Conservation (phyloP, 2,888 invertebrate species). For the Hypolimnas misippus region DNA sequence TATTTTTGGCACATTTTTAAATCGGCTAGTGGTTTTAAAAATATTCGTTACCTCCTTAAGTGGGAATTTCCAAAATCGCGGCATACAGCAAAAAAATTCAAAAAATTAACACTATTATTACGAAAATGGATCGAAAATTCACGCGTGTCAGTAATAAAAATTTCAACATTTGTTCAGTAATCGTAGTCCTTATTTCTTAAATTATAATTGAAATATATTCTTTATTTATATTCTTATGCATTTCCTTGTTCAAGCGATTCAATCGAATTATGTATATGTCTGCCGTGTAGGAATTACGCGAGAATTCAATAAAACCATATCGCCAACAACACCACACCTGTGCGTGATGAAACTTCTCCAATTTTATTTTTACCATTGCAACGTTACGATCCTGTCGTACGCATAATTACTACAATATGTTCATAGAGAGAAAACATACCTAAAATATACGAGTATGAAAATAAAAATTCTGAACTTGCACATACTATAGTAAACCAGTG, state of each 20-base stretch:
- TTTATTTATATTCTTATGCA: too few relatives aligned
- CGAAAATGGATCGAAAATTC: too few relatives aligned
- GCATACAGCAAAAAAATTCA: too few relatives aligned
- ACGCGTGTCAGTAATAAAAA: too few relatives aligned
- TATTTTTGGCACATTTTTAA: not conserved
- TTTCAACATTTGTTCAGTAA: too few relatives aligned
- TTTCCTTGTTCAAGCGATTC: not conserved
- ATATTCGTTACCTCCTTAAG: too few relatives aligned
- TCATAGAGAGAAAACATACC: not conserved
- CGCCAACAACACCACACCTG: slow-evolving; percentile 24
- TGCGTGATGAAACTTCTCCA: slow-evolving; percentile 18
- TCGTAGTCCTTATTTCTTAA: too few relatives aligned
- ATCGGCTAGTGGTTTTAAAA: not conserved
- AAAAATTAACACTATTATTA: too few relatives aligned
- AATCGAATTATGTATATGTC: not conserved
- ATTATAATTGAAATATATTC: too few relatives aligned
- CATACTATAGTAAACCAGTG: not conserved
- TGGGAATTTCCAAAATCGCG: too few relatives aligned
- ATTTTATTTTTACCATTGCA: slow-evolving; percentile 15
- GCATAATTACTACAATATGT: too few relatives aligned
- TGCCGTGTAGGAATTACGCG: slow-evolving; percentile 6
- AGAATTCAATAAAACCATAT: slow-evolving; percentile 30
- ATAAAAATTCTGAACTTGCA: not conserved
- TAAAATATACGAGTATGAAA: not conserved
- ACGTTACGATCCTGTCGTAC: not conserved